These are phyloP conservation scores for Aporophyla nigra DNA, from an alignment of 2,888 invertebrate species.

Conservation along the genomic window DNA sequence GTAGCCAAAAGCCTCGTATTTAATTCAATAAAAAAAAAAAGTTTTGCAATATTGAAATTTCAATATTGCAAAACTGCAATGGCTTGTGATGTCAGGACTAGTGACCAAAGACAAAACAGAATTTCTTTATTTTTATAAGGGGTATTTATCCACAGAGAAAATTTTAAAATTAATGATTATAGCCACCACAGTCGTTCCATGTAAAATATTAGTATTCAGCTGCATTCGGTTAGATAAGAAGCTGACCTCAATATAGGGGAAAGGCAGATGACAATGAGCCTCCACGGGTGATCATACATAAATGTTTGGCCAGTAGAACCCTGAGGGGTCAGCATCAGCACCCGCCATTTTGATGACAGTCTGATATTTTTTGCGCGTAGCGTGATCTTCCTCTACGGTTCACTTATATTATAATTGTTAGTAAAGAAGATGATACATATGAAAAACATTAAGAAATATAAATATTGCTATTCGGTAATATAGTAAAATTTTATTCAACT, in stretches of 20 bases:
- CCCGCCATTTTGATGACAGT: background rate
- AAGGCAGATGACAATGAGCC: background rate
- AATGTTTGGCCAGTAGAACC: background rate
- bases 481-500: too few species aligned
- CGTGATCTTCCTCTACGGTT: background rate
- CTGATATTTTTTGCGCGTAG: background rate
- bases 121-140: too few species aligned
- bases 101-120: too few species aligned
- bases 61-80: too few species aligned
- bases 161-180: background rate
- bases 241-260: background rate
- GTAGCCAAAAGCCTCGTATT: too few species aligned
- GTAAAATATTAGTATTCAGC: background rate
- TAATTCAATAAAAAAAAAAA: too few species aligned
- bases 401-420: background rate
- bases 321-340: background rate
- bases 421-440: background rate
- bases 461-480: background rate
- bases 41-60: too few species aligned
- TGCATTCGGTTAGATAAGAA: background rate
- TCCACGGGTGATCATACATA: background rate
- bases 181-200: background rate
- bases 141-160: too few species aligned
- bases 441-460: background rate
- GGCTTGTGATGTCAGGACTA: too few species aligned